Evolutionary conservation across 2,888 invertebrate species (phyloP).

Genomic region (Euclidia mi): DNA sequence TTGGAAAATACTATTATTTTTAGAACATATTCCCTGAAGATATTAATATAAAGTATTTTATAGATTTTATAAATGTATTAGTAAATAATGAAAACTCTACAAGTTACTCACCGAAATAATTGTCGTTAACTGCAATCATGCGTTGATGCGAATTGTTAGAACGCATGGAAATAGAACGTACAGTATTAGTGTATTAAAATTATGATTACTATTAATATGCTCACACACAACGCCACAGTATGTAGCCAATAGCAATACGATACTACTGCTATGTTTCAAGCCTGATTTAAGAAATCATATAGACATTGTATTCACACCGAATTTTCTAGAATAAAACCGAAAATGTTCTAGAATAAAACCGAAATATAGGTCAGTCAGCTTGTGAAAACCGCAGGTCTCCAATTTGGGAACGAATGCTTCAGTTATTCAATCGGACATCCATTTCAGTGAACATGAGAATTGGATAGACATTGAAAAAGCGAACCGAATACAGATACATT

Average conservation of each 20-base stretch:
- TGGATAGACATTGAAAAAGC: too few species aligned
- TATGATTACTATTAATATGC: constrained; percentile 34
- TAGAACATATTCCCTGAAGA: not conserved
- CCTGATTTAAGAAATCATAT: too few species aligned
- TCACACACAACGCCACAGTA: constrained; percentile 58
- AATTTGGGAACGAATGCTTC: too few species aligned
- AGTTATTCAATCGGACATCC: too few species aligned
- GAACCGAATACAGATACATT: too few species aligned
- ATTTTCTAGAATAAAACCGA: too few species aligned
- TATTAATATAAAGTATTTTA: not conserved
- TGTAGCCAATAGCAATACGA: not conserved
- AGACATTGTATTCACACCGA: too few species aligned
- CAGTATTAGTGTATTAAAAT: constrained; percentile 64
- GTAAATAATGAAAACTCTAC: constrained; percentile 39
- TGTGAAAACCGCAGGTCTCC: too few species aligned
- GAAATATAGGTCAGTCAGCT: too few species aligned
- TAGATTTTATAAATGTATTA: constrained; percentile 12
- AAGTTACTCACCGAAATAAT: constrained; percentile 98
- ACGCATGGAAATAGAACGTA: constrained; percentile 84
- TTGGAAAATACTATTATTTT: not conserved
- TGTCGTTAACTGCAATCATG: constrained; percentile 97
- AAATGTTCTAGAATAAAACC: too few species aligned
- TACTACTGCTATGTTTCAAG: too few species aligned
- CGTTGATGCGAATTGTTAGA: constrained; percentile 85
- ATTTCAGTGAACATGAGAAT: too few species aligned